phyloP scores from a whole-genome alignment of 1,140 invertebrate genomes.

The Ylistrum balloti region DNA sequence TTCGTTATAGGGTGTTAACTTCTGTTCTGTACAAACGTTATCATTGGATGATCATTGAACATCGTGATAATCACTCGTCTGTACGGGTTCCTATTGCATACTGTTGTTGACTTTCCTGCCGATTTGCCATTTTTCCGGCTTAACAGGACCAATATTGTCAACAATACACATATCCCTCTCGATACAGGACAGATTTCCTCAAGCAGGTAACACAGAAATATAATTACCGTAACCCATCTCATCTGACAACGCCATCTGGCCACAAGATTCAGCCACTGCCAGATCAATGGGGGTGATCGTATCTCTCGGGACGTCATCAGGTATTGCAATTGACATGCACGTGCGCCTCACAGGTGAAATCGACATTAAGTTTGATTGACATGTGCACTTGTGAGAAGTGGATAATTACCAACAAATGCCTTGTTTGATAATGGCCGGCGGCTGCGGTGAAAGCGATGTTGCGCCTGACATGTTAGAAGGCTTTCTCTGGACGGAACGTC shows the following conservation, averaged over 20 bases:
- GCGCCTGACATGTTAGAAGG: neutral
- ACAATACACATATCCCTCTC: conserved; percentile 9
- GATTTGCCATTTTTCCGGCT: conserved; percentile 26
- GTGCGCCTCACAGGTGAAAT: conserved; percentile 37
- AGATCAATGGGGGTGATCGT: conserved; percentile 33
- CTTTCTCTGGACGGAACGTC: neutral
- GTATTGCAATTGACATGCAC: conserved; percentile 14
- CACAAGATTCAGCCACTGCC: neutral
- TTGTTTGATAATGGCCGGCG: conserved; percentile 1
- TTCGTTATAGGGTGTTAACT: conserved; percentile 15
- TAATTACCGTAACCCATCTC: conserved; percentile 3
- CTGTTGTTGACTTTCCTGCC: conserved; percentile 4
- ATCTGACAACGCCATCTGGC: conserved; percentile 37
- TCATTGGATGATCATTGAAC: conserved; percentile 15
- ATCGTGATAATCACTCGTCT: neutral
- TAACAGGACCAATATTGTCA: neutral
- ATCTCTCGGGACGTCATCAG: conserved; percentile 20
- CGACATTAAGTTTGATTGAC: conserved; percentile 38
- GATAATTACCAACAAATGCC: conserved; percentile 21
- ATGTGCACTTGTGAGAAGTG: conserved; percentile 37
- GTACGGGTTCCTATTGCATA: neutral
- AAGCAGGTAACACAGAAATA: conserved; percentile 33
- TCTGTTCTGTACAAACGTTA: neutral
- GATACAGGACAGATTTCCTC: conserved; percentile 25
- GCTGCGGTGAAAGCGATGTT: conserved; percentile 19